Conservation (phyloP, 2,113 vertebrate genomes). For the Thunnus thynnus region DNA sequence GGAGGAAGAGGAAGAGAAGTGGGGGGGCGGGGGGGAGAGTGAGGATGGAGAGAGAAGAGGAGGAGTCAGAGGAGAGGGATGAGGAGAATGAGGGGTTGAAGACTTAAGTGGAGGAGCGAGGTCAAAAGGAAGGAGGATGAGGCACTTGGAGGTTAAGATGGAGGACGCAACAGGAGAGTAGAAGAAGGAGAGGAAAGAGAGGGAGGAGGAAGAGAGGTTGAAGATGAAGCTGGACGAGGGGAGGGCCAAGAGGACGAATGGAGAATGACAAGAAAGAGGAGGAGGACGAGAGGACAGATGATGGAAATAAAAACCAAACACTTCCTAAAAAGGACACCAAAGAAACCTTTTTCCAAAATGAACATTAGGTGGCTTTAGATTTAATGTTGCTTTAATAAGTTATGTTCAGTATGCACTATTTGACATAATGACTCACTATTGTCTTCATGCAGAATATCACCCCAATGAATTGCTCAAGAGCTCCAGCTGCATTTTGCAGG, state of each 20-base stretch:
- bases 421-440: neutral
- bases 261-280: slow-evolving; percentile 7
- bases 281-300: neutral
- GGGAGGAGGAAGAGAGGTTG: neutral
- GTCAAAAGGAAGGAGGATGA: neutral
- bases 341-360: slow-evolving; percentile 11
- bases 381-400: neutral
- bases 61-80: neutral
- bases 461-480: neutral
- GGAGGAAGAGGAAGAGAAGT: neutral
- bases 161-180: neutral
- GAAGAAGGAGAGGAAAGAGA: neutral
- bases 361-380: slow-evolving; percentile 7
- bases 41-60: neutral
- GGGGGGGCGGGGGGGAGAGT: neutral
- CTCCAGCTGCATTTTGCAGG: neutral
- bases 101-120: slow-evolving; percentile 3
- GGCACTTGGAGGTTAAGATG: slow-evolving; percentile 3
- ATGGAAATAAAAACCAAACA: slow-evolving; percentile 37
- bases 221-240: neutral
- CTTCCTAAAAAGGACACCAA: slow-evolving; percentile 43
- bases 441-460: no score
- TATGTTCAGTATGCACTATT: neutral
- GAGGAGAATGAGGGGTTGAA: neutral
- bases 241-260: neutral